Percentiles rank a stretch among this genome's conserved stretches.
These are phyloP conservation scores for Nanger granti DNA, from an alignment of 2,113 vertebrate genomes.

Conservation along the genomic window DNA sequence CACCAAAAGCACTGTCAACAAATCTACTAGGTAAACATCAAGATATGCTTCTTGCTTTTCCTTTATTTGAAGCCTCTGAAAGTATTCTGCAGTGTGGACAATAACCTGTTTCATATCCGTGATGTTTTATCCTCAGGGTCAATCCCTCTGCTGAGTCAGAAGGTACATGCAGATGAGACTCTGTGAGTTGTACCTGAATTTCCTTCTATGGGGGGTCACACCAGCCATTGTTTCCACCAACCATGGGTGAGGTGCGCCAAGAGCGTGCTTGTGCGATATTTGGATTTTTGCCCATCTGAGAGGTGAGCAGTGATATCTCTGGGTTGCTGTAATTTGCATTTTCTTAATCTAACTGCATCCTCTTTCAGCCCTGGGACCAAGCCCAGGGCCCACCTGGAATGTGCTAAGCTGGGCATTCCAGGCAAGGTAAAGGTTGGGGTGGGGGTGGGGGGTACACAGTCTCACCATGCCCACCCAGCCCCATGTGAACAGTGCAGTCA, in stretches of 20 bases:
- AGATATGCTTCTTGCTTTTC: neutral
- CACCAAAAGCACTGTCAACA: neutral
- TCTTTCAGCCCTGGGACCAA: neutral
- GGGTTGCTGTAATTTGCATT: neutral
- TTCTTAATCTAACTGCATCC: neutral
- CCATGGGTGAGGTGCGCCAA: accelerated
- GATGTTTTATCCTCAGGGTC: neutral
- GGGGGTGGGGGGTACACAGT: neutral
- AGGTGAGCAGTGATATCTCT: accelerated
- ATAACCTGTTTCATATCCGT: accelerated
- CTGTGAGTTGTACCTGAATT: neutral
- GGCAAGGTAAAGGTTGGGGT: accelerated
- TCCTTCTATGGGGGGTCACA: neutral
- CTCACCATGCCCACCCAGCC: too few species aligned
- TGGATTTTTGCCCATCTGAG: neutral
- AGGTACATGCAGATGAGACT: neutral
- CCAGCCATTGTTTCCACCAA: neutral
- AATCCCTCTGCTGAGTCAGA: neutral
- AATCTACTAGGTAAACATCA: too few species aligned
- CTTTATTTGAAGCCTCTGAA: neutral
- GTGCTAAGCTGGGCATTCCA: neutral
- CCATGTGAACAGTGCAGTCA: accelerated
- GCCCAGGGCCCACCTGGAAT: neutral
- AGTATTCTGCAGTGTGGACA: accelerated
- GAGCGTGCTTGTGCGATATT: accelerated